Evolutionary conservation across 2,888 invertebrate genomes (phyloP).

Genomic region (Micoletzkya japonica): DNA sequence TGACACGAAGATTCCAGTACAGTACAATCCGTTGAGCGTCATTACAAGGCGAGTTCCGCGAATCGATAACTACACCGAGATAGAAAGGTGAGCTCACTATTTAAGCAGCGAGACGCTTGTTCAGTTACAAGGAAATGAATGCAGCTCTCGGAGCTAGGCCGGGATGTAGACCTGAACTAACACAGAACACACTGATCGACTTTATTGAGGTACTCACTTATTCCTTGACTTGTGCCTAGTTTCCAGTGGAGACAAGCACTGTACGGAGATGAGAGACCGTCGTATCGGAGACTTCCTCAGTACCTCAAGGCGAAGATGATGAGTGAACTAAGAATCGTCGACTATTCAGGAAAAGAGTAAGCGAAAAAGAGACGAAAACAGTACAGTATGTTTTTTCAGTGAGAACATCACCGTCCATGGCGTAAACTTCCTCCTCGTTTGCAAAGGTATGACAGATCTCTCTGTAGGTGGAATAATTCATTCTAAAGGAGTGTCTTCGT

Average conservation of each 20-base stretch:
- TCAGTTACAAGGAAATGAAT: neutral
- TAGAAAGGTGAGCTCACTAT: conserved; percentile 8
- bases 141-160: neutral
- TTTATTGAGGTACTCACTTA: conserved; percentile 9
- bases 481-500: conserved; percentile 33
- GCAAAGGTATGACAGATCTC: conserved; percentile 26
- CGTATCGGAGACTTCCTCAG: conserved; percentile 11
- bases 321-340: conserved; percentile 18
- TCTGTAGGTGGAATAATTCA: neutral
- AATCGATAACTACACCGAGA: neutral
- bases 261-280: neutral
- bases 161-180: neutral
- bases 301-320: conserved; percentile 17
- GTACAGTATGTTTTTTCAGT: neutral
- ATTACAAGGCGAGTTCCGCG: conserved; percentile 34
- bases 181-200: conserved; percentile 11
- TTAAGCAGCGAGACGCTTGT: too few relatives aligned
- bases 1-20: conserved; percentile 15
- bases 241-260: conserved; percentile 7
- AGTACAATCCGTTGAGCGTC: conserved; percentile 57
- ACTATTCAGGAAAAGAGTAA: neutral
- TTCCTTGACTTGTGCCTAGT: neutral
- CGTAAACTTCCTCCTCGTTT: conserved; percentile 52
- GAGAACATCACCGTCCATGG: conserved; percentile 39
- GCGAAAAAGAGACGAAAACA: conserved; percentile 1